These are phyloP conservation scores for Lithodes maja DNA, from an alignment of 2,888 invertebrate species.

Conservation along the genomic window DNA sequence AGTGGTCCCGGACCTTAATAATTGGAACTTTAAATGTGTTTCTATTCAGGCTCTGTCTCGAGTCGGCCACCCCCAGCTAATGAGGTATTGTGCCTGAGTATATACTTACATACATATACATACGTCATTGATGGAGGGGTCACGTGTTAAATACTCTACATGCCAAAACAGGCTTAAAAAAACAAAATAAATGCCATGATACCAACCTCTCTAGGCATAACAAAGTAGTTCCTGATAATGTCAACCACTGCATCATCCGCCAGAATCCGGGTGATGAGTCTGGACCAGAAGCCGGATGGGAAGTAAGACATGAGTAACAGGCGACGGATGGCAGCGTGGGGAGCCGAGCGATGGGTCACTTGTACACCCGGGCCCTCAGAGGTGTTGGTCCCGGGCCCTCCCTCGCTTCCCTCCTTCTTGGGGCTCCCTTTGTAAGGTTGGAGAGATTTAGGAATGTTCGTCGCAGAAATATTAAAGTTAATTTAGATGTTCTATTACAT, in stretches of 20 bases:
- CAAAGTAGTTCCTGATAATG: slow-evolving; percentile 84
- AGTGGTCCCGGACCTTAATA: too few relatives aligned
- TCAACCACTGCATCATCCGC: slow-evolving; percentile 90
- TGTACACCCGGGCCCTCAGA: slow-evolving; percentile 49
- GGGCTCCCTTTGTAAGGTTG: slow-evolving; percentile 53
- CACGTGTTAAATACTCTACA: too few relatives aligned
- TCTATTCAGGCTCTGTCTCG: too few relatives aligned
- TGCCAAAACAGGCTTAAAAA: too few relatives aligned
- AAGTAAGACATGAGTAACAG: slow-evolving; percentile 96
- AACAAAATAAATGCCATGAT: background rate
- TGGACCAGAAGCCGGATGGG: slow-evolving; percentile 98
- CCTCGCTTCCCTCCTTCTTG: slow-evolving; percentile 68
- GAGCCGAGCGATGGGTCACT: slow-evolving; percentile 72
- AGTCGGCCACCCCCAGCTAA: too few relatives aligned
- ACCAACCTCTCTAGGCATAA: slow-evolving; percentile 82
- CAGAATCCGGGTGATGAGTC: slow-evolving; percentile 92
- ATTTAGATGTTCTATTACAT: background rate
- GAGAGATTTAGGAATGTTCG: too few relatives aligned
- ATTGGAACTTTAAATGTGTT: too few relatives aligned
- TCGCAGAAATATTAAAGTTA: too few relatives aligned
- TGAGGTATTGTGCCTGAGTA: too few relatives aligned
- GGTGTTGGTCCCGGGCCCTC: background rate
- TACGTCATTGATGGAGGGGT: too few relatives aligned
- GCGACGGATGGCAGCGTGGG: slow-evolving; percentile 76
- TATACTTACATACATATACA: too few relatives aligned